Evolutionary conservation across 1,140 invertebrate species (phyloP).

Genomic region (Calephelis virginiensis): DNA sequence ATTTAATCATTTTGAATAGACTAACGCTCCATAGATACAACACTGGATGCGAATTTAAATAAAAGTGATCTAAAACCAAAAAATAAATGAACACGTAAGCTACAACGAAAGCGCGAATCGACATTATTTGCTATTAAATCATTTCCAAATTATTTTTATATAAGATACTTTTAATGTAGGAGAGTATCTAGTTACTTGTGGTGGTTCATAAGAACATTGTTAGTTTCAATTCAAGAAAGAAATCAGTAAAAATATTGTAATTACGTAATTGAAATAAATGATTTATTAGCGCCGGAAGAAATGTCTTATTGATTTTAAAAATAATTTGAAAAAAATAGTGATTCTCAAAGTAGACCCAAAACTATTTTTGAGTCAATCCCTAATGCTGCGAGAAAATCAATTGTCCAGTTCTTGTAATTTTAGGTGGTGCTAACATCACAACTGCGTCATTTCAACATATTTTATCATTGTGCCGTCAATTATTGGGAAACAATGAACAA

Average conservation of each 20-base stretch:
- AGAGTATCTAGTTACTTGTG: no score
- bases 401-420: no score
- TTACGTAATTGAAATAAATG: not conserved
- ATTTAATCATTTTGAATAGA: not conserved
- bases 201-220: not conserved
- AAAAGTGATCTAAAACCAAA: constrained; percentile 19
- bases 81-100: constrained; percentile 53
- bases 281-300: not conserved
- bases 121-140: constrained; percentile 2
- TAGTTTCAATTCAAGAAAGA: not conserved
- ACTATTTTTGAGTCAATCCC: no score
- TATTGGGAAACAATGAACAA: no score
- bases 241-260: no score
- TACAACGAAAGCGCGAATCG: constrained; percentile 68
- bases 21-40: constrained; percentile 13
- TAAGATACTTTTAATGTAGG: no score
- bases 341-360: not conserved
- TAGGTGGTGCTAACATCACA: no score
- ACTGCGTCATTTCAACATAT: no score
- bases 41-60: constrained; percentile 12
- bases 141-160: not conserved
- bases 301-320: not conserved
- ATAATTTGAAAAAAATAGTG: not conserved
- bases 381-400: no score
- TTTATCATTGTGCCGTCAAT: no score